Conservation (phyloP, 2,113 vertebrate genomes). For the Sceloporus undulatus region DNA sequence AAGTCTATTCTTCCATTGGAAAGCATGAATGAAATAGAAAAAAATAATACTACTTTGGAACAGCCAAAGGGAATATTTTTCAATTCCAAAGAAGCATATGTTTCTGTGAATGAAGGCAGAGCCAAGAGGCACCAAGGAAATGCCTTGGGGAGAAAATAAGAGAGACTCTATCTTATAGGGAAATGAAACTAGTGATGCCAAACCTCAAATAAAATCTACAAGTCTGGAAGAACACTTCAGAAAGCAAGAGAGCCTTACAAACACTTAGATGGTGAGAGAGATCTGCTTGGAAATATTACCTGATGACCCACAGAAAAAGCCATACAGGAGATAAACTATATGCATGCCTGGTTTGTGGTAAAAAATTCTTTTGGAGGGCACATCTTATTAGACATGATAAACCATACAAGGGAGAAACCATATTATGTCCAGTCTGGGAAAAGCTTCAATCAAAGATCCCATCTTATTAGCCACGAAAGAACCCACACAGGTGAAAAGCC, state of each 20-base stretch:
- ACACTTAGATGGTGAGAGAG: constrained; percentile 44
- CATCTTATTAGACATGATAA: too few relatives aligned
- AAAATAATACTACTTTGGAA: neutral
- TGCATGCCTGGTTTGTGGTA: constrained; percentile 47
- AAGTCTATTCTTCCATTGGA: neutral
- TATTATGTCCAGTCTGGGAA: too few relatives aligned
- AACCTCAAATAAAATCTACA: neutral
- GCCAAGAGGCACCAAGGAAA: neutral
- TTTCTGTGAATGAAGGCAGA: neutral
- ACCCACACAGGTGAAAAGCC: too few relatives aligned
- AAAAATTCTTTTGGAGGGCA: too few relatives aligned
- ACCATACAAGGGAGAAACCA: too few relatives aligned
- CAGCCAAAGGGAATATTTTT: too few relatives aligned
- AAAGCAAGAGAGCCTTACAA: constrained; percentile 45
- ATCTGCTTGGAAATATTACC: constrained; percentile 41
- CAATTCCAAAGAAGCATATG: neutral
- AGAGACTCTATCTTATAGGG: constrained; percentile 1
- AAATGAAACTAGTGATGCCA: neutral
- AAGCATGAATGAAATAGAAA: neutral
- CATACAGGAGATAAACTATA: constrained; percentile 53
- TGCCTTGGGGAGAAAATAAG: neutral
- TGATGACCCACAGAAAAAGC: constrained; percentile 38
- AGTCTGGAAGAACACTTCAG: neutral
- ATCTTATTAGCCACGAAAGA: too few relatives aligned
- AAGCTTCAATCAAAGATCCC: too few relatives aligned